Evolutionary conservation across 64 coral and sea anemone species (phyloP), one percentile per base, ranked within the genome.

Genomic region (Dendronephthya gigantea): DNA sequence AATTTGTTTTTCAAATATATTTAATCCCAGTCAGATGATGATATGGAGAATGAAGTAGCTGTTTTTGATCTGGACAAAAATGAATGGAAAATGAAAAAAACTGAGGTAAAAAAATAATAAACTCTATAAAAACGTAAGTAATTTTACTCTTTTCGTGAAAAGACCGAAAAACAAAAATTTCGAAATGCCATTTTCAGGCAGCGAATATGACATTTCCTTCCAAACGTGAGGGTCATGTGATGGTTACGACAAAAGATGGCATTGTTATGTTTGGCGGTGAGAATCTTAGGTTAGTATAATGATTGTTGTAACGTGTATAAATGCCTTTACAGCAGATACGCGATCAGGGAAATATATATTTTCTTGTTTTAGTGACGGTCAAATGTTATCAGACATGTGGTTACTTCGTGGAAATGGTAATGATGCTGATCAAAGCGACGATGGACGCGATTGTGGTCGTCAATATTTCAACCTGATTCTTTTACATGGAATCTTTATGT

Each of bases 381-480:
- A 79, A 6, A 35, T 79, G 9, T 35, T 79, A 33, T 79, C 72
- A 16, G 72, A 79, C 36, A 37, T 79, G 7, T 79, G 72, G 72
- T 29, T 79, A 15, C 72, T 79, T 7, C 29, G 36, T 5, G 72
- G 72, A 2, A 79, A 7, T 33, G 36, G 72, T 79, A 29, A 33
- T 34, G 72, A 79, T 19, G 72, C 72, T 79, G 72, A 79, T 19
- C 37, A 16, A 3, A 79, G 32, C 36, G 9, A 34, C 11, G 36
- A 79, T 34, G 72, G 72, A 33, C 31, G 72, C 15, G 72, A 79
- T 33, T 79, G 72, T 33, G 72, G 72, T 13, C 31, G 72, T 79
- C 72, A 79, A 79, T 79, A 79, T 79, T 79, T 79, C 17, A 79
- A 79, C 30, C 32, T 79, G 36, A 79, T 79, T 33, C 34, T 79